Evolutionary conservation across 1,140 invertebrate species (phyloP).

Genomic region (Notospermus geniculatus): DNA sequence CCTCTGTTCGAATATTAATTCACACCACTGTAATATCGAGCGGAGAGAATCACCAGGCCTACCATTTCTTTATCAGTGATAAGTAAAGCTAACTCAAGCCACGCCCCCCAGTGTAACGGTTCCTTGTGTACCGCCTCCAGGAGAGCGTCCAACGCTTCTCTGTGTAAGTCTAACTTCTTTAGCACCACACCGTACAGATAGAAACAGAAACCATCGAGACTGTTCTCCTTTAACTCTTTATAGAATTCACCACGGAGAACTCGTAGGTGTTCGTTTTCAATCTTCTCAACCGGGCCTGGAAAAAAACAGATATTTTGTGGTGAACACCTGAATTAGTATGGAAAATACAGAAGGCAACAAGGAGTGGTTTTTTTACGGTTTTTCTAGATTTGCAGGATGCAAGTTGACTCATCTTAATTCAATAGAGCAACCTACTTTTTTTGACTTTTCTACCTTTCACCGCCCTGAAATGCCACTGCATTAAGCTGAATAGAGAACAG

Average conservation of each 20-base stretch:
- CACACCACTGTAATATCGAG: too few species aligned
- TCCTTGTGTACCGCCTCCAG: constrained; percentile 73
- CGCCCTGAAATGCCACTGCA: too few species aligned
- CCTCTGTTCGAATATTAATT: too few species aligned
- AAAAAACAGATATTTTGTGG: constrained; percentile 11
- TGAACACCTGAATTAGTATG: not conserved
- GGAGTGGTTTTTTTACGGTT: not conserved
- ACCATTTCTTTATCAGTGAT: constrained; percentile 74
- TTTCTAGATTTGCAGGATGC: too few species aligned
- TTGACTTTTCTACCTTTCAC: too few species aligned
- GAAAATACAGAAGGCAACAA: not conserved
- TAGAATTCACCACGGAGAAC: constrained; percentile 47
- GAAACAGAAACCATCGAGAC: constrained; percentile 81
- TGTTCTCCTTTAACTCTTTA: constrained; percentile 44
- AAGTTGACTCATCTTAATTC: too few species aligned
- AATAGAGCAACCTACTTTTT: too few species aligned
- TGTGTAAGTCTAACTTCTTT: constrained; percentile 78
- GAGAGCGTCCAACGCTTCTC: constrained; percentile 73
- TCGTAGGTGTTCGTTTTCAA: constrained; percentile 50
- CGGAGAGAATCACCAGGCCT: too few species aligned
- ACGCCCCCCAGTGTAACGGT: constrained; percentile 88
- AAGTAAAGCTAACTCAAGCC: constrained; percentile 85
- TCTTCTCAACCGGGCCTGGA: constrained; percentile 39
- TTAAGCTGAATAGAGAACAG: too few species aligned
- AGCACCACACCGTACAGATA: constrained; percentile 91